These are phyloP conservation scores for Micrastur ruficollis DNA, from an alignment of 2,797 vertebrate species.

Conservation along the genomic window DNA sequence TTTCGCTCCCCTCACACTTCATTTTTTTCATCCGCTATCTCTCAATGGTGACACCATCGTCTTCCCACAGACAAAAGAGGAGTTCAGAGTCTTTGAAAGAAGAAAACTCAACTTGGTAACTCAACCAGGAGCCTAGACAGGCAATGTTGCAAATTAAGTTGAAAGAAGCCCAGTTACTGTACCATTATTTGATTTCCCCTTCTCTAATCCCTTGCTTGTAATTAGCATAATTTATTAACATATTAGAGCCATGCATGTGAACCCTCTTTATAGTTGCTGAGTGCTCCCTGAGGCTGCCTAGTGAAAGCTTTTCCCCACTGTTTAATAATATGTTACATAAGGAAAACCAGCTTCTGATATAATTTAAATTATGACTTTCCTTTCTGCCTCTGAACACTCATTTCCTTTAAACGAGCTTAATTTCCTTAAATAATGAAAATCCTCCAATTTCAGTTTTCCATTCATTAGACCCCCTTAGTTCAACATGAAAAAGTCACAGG, in stretches of 20 bases:
- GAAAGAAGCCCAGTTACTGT: slow-evolving; percentile 62
- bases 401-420: slow-evolving; percentile 58
- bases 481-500: slow-evolving; percentile 55
- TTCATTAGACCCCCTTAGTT: slow-evolving; percentile 49
- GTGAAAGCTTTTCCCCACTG: slow-evolving; percentile 20
- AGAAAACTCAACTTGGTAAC: slow-evolving; percentile 31
- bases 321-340: slow-evolving; percentile 57
- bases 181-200: slow-evolving; percentile 68
- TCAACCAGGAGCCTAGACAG: slow-evolving; percentile 38
- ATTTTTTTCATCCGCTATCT: background rate
- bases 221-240: slow-evolving; percentile 64
- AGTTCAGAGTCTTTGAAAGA: slow-evolving; percentile 27
- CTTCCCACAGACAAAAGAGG: background rate
- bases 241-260: slow-evolving; percentile 33
- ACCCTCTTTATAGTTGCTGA: slow-evolving; percentile 53
- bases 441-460: slow-evolving; percentile 42
- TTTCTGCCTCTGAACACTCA: slow-evolving; percentile 60
- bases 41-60: background rate
- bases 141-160: slow-evolving; percentile 65
- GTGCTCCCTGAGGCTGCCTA: slow-evolving; percentile 56
- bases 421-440: slow-evolving; percentile 69
- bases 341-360: slow-evolving; percentile 70
- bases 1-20: background rate
- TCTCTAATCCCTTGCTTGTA: slow-evolving; percentile 62
- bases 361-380: slow-evolving; percentile 71